These are phyloP conservation scores for Sphenopsis melanotis DNA, from an alignment of 2,797 vertebrate genomes.

Conservation along the genomic window DNA sequence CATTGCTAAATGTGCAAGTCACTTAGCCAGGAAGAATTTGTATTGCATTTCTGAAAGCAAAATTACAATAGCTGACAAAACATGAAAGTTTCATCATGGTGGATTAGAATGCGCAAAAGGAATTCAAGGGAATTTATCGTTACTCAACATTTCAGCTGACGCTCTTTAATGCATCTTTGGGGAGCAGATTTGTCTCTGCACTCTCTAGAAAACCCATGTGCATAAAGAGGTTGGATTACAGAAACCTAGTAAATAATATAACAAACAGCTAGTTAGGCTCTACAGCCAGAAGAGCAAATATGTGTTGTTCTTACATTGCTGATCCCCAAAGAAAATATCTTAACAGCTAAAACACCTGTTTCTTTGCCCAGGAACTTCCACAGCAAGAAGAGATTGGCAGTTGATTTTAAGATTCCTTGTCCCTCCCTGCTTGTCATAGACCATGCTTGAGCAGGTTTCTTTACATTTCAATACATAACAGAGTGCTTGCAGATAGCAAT, in stretches of 20 bases:
- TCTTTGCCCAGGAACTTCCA: conserved; percentile 13
- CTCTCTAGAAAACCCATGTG: conserved; percentile 60
- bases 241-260: conserved; percentile 72
- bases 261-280: conserved; percentile 58
- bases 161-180: conserved; percentile 63
- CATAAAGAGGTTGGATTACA: conserved; percentile 64
- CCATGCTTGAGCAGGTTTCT: conserved; percentile 13
- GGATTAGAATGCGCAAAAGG: conserved; percentile 67
- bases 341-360: background rate
- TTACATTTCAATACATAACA: background rate
- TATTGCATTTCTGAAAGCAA: conserved; percentile 75
- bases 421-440: background rate
- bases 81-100: conserved; percentile 74
- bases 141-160: conserved; percentile 75
- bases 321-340: background rate
- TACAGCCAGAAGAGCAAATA: conserved; percentile 18
- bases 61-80: conserved; percentile 81
- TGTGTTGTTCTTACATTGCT: background rate
- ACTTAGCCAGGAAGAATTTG: conserved; percentile 70
- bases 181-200: conserved; percentile 72
- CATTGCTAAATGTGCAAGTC: conserved; percentile 65
- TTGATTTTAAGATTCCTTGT: conserved; percentile 9
- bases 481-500: background rate
- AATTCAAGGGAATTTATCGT: conserved; percentile 72
- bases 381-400: background rate